Conservation (phyloP, 2,888 invertebrate genomes). For the Tethea ocularis region DNA sequence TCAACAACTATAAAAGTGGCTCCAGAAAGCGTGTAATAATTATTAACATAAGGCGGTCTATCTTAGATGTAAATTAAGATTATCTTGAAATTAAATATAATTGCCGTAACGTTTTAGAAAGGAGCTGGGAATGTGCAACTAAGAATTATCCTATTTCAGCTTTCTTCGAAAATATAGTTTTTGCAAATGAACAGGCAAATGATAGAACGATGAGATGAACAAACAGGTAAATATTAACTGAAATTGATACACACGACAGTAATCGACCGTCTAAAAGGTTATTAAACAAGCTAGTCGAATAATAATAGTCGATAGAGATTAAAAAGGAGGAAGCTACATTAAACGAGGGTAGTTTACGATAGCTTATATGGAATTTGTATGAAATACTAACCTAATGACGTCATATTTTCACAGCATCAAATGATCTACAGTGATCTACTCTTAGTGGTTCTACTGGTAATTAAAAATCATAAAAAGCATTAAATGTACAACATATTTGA, state of each 20-base stretch:
- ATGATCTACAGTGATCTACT: too few species aligned
- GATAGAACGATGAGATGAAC: too few species aligned
- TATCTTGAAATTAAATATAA: neutral
- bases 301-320: neutral
- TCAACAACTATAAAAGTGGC: neutral
- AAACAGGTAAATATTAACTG: neutral
- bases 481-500: too few species aligned
- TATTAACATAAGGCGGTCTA: neutral
- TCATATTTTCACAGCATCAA: too few species aligned
- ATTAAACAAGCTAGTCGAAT: neutral
- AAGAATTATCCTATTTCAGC: too few species aligned
- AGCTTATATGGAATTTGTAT: too few species aligned
- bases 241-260: neutral
- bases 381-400: too few species aligned
- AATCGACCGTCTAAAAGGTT: neutral
- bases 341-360: conserved; percentile 10
- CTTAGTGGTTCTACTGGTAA: too few species aligned
- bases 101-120: neutral
- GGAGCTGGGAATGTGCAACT: neutral
- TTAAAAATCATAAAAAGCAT: too few species aligned
- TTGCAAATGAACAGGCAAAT: neutral
- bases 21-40: neutral
- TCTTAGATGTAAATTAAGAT: neutral
- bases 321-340: neutral
- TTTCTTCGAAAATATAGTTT: too few species aligned